phyloP scores from a whole-genome alignment of 2,888 invertebrate genomes.

The Chymomyza amoena region DNA sequence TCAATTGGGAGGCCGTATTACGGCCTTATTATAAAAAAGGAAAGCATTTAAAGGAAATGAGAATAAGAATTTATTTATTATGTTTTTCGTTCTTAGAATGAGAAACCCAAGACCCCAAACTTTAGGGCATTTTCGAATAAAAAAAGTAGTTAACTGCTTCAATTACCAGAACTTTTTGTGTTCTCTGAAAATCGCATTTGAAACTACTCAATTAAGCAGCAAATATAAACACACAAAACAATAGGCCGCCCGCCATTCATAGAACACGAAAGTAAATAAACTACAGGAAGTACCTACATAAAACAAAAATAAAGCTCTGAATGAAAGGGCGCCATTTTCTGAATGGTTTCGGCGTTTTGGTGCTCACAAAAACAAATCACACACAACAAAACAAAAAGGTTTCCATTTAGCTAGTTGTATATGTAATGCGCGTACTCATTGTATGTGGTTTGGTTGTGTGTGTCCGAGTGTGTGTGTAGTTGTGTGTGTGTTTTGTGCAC shows the following conservation, averaged over 20 bases:
- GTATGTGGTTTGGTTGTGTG: neutral
- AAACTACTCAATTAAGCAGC: neutral
- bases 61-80: too few species aligned
- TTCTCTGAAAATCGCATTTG: too few species aligned
- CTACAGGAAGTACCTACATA: neutral
- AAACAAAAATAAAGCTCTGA: conserved; percentile 50
- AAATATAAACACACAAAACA: neutral
- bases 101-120: too few species aligned
- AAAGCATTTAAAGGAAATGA: too few species aligned
- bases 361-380: conserved; percentile 60
- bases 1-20: too few species aligned
- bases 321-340: conserved; percentile 39
- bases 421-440: neutral
- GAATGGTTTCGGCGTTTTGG: conserved; percentile 59
- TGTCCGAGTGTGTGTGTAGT: conserved; percentile 4
- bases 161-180: too few species aligned
- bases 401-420: neutral
- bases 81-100: too few species aligned
- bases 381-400: conserved; percentile 36
- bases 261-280: neutral
- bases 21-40: too few species aligned
- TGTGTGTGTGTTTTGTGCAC: conserved; percentile 29
- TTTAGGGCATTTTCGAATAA: too few species aligned
- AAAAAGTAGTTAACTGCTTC: too few species aligned
- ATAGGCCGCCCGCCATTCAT: neutral